Percentiles rank a stretch among this genome's conserved stretches.
phyloP scores from a whole-genome alignment of 1,140 invertebrate genomes.

The Aphaenogaster rudis region DNA sequence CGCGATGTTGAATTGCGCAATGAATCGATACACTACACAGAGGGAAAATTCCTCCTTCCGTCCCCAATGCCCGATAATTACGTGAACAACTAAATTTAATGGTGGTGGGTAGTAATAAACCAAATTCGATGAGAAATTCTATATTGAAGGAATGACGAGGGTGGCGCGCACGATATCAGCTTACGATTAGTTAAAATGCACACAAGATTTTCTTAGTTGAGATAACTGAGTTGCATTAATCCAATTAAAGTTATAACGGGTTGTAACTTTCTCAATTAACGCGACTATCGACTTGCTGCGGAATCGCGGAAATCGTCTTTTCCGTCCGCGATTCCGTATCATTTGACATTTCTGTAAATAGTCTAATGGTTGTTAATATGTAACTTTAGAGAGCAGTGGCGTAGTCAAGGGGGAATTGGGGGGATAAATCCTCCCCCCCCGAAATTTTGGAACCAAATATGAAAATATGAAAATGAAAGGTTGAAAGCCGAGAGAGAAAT shows the following conservation, averaged over 20 bases:
- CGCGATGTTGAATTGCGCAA: background rate
- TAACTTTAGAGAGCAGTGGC: background rate
- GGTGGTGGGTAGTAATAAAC: background rate
- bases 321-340: background rate
- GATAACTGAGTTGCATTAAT: conserved; percentile 6
- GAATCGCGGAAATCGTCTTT: background rate
- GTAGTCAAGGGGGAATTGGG: too few relatives aligned
- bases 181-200: conserved; percentile 4
- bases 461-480: too few relatives aligned
- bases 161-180: background rate
- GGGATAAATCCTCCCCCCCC: too few relatives aligned
- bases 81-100: background rate
- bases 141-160: background rate
- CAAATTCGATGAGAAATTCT: conserved; percentile 25
- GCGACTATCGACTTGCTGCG: conserved; percentile 7
- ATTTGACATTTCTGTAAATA: background rate
- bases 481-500: too few relatives aligned
- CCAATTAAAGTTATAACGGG: conserved; percentile 19
- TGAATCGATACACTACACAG: background rate
- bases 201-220: background rate
- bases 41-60: background rate
- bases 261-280: conserved; percentile 37
- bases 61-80: background rate
- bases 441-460: too few relatives aligned
- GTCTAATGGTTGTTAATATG: background rate